Conservation (phyloP, 2,797 vertebrate species). For the Rhynchotus rufescens region DNA sequence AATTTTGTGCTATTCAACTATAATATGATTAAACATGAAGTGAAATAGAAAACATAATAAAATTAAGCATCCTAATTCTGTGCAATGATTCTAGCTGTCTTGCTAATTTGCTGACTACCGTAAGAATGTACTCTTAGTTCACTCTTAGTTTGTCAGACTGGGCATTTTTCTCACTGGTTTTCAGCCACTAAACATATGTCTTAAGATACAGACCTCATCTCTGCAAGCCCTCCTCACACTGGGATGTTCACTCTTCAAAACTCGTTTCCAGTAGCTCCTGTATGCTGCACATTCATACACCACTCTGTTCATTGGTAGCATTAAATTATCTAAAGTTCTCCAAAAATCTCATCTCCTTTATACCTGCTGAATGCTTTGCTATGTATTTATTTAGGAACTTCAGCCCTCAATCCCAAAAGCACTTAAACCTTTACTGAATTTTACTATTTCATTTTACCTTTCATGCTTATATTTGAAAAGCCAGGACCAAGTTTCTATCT, state of each 20-base stretch:
- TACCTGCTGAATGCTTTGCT: not conserved
- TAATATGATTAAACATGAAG: not conserved
- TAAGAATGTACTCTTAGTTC: fast-evolving
- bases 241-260: not conserved
- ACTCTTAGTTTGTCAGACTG: not conserved
- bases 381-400: not conserved
- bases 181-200: not conserved
- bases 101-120: not conserved
- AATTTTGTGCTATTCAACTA: not conserved
- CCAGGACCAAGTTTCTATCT: not conserved
- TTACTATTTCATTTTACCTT: not conserved
- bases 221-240: not conserved
- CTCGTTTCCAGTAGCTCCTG: not conserved
- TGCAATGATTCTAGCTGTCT: not conserved
- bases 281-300: not conserved
- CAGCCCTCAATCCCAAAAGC: not conserved
- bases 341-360: not conserved
- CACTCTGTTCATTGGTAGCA: not conserved
- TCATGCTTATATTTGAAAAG: not conserved
- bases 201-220: not conserved
- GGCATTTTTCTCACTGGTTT: not conserved
- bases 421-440: not conserved
- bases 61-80: not conserved
- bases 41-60: not conserved
- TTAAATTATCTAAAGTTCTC: not conserved